Evolutionary conservation across 2,888 invertebrate species (phyloP).

Genomic region (Prosapia bicincta): DNA sequence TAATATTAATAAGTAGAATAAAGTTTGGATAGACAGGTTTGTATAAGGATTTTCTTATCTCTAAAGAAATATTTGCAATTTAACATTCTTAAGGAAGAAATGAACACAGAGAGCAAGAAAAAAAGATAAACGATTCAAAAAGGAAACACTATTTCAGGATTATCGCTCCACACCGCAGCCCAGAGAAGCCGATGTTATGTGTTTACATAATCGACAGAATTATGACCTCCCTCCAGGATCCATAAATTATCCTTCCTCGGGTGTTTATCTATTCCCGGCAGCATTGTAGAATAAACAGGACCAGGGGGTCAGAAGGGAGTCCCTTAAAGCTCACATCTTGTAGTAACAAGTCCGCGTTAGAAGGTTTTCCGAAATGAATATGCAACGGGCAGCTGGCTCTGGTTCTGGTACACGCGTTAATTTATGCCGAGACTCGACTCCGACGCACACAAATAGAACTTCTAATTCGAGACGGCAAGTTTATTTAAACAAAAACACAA

Average conservation of each 20-base stretch:
- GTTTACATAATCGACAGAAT: slow-evolving; percentile 2
- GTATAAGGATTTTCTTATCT: too few species aligned
- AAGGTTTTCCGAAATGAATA: not conserved
- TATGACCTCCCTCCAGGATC: not conserved
- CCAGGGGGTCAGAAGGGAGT: not conserved
- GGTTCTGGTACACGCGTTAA: not conserved
- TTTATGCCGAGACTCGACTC: not conserved
- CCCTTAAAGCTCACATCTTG: not conserved
- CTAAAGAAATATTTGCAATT: too few species aligned
- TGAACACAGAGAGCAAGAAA: too few species aligned
- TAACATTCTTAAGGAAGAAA: too few species aligned
- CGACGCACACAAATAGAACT: not conserved
- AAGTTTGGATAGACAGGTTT: too few species aligned
- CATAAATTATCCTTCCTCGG: not conserved
- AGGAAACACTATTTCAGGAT: not conserved
- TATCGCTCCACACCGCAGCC: not conserved
- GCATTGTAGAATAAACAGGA: not conserved
- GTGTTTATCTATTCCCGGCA: not conserved
- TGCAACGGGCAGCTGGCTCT: not conserved
- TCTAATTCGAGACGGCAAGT: not conserved
- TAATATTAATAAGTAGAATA: too few species aligned
- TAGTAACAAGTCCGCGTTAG: not conserved
- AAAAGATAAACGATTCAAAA: not conserved
- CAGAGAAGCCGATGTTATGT: not conserved
- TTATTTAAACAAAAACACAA: not conserved